Evolutionary conservation across 2,113 vertebrate species (phyloP), one percentile per base, ranked within the genome.

Genomic region (Pterocles orientalis): DNA sequence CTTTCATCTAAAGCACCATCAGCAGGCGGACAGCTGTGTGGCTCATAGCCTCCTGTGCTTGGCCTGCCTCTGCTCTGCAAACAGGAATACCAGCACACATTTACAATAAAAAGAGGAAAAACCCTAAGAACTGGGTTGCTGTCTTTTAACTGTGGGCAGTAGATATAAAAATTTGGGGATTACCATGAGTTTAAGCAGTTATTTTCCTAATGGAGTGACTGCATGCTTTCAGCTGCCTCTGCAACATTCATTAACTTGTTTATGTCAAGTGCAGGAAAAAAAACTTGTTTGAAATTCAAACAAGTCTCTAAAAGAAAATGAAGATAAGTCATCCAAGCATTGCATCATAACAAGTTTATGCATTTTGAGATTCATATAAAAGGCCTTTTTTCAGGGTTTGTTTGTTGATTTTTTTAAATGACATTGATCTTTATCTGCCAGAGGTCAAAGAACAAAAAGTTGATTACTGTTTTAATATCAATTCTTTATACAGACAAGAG

Each of bases 281-380:
- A 62, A 80, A 47, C 29, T 21, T 60, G 77, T 94, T 92, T 94
- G 86, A 89, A 95, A 88, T 86, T 94, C 84, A 95, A 95, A 95
- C 84, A 90, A 85, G 41, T 9, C 85, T 89, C 29, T 72, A 53
- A 70, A 83, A 87, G 53, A 79, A 89, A 95, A 91, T 91, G 75
- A 76, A 95, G 94, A 85, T 91, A 96, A 95, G 81, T 54, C 16
- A 4, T 14, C 58, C 41, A 80, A 72, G 66, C 62, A 19, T 1
- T 39, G 28, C 47, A 72, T 57, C 70, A 66, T 53, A 92, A 77
- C 33, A 94, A 89, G 66, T 54, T 91, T 88, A 75, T 90, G 68
- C 62, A 69, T 79, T 76, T 60, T 89, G 83, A 54, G 58, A 73
- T 69, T 73, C 90, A 83, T 68, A 76, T 25, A 17, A 90, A 83